phyloP scores from a whole-genome alignment of 2,888 invertebrate genomes.

The Oscheius myriophilus region DNA sequence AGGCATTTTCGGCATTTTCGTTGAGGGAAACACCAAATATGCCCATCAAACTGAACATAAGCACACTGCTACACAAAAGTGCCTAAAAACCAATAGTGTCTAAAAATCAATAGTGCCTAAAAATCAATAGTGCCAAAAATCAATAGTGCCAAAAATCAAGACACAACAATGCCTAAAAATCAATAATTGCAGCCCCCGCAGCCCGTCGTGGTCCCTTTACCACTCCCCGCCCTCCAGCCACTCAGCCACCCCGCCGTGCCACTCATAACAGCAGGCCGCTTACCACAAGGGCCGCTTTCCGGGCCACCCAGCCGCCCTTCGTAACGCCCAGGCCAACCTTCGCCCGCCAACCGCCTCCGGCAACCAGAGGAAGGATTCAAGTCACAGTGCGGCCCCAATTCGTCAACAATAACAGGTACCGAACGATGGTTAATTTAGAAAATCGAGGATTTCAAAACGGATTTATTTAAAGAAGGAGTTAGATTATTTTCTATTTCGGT shows the following conservation, averaged over 20 bases:
- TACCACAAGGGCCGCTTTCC: no score
- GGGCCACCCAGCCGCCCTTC: not conserved
- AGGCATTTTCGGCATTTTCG: no score
- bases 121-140: no score
- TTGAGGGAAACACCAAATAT: no score
- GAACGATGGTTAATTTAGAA: not conserved
- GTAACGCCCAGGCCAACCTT: not conserved
- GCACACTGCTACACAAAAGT: no score
- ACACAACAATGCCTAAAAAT: no score
- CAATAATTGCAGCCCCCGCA: constrained; percentile 9
- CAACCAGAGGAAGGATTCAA: constrained; percentile 3
- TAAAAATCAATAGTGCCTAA: no score
- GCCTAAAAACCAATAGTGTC: no score
- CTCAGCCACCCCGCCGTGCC: constrained; percentile 4
- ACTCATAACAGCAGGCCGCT: no score
- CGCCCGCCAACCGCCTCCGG: constrained; percentile 3
- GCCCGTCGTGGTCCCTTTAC: constrained; percentile 19
- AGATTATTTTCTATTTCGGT: not conserved
- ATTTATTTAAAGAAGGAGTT: not conserved
- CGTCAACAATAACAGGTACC: not conserved
- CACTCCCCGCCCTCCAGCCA: not conserved
- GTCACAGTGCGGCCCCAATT: constrained; percentile 10
- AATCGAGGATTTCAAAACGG: not conserved
- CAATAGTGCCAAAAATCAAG: no score
- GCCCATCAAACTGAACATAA: no score